Percentiles rank a stretch among this genome's conserved stretches.
These are phyloP conservation scores for Rhopalosiphum padi DNA, from an alignment of 1,140 invertebrate genomes.

Conservation along the genomic window DNA sequence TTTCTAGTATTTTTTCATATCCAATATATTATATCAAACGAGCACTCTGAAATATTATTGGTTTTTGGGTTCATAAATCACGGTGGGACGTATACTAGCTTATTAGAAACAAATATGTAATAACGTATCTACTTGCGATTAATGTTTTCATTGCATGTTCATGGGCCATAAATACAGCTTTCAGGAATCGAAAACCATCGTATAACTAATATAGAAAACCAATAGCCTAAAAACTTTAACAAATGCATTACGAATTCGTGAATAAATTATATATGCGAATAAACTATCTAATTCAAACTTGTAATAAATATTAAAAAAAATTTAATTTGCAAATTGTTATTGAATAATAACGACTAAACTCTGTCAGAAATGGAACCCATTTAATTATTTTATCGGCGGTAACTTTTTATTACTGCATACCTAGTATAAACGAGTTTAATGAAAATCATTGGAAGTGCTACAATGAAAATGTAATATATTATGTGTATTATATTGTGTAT, in stretches of 20 bases:
- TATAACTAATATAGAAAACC: not conserved
- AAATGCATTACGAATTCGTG: not conserved
- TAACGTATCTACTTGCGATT: not conserved
- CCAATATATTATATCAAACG: not conserved
- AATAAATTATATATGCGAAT: not conserved
- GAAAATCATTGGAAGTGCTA: not conserved
- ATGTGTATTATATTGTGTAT: no score
- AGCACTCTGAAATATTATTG: not conserved
- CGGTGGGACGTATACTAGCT: no score
- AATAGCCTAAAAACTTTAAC: not conserved
- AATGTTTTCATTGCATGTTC: conserved; percentile 5
- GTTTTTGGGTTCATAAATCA: not conserved
- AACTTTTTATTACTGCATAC: not conserved
- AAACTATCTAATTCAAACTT: not conserved
- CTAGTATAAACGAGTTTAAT: not conserved
- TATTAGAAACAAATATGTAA: not conserved
- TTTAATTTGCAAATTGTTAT: not conserved
- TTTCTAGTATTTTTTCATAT: not conserved
- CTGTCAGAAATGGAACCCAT: not conserved
- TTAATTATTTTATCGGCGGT: not conserved
- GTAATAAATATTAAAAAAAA: not conserved
- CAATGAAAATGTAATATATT: no score
- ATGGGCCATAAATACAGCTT: not conserved
- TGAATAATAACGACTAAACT: not conserved
- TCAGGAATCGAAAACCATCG: not conserved